Base-by-base conservation (phyloP, 2,797 vertebrate genomes). In the Danio tinwini region DNA sequence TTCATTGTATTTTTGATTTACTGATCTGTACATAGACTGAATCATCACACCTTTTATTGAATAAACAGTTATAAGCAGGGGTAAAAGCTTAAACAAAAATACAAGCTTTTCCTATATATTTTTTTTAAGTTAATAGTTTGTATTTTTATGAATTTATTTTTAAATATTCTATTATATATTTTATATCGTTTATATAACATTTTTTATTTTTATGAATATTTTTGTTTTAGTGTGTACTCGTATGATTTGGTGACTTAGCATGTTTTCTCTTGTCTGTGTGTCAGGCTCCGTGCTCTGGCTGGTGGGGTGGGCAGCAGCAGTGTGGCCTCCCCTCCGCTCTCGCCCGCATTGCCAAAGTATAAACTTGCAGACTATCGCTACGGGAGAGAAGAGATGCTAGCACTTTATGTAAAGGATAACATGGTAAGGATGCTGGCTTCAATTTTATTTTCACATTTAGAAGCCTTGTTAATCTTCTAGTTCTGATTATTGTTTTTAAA, bases 321-420 rank as follows among this genome's bases (percentile, higher is more conserved):
- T 2, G 92, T 99, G 90, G 96, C 95, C 79, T 99, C 98, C 76
- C 98, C 97, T 89, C 97, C 98, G 68, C 96, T 98, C 86, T 99
- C 98, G 90, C 98, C 97, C 81, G 98, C 94, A 67, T 93, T 99
- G 96, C 97, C 96, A 92, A 99, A 98, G 92, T 99, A 99, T 93
- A 99, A 99, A 91, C 96, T 99, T 91, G 97, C 97, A 94, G 98
- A 99, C 91, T 98, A 97, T 92, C 97, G 97, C 86, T 99, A 99
- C 29, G 96, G 98, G 88, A 95, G 98, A 96, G 98, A 99, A 96
- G 98, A 99, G 94, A 99, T 99, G 98, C 90, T 99, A 95, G 98
- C 98, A 97, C 98, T 99, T 99, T 99, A 99, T 92, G 91, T 99
- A 95, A 98, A 98, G 95, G 97, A 99, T 89, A 97, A 96, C 92